A percentile compares a stretch with the other conserved stretches of the same genome.
These are phyloP conservation scores for Bombylius discolor DNA, from an alignment of 2,888 invertebrate species.

Conservation along the genomic window DNA sequence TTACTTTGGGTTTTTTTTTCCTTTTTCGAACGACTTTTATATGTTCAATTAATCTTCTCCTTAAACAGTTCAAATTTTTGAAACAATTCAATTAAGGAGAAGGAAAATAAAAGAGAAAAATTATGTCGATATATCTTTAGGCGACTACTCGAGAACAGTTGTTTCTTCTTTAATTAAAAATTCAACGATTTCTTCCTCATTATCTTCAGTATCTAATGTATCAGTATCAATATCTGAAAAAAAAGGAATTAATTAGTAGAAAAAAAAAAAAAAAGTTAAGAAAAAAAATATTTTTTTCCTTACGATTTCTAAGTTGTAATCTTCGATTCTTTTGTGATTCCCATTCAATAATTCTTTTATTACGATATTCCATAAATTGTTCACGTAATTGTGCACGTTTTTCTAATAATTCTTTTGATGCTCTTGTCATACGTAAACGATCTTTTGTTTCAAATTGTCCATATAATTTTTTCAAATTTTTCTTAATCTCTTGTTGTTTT, in stretches of 20 bases:
- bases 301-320: conserved; percentile 75
- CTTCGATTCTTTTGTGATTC: conserved; percentile 64
- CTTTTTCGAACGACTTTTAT: no score
- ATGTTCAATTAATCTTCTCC: no score
- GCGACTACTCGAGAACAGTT: conserved; percentile 56
- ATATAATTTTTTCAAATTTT: conserved; percentile 94
- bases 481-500: conserved; percentile 88
- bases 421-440: conserved; percentile 78
- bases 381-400: conserved; percentile 80
- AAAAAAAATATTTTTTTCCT: conserved; percentile 30
- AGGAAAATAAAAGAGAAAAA: no score
- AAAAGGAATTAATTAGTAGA: not conserved
- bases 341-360: conserved; percentile 62
- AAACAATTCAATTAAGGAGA: no score
- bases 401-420: conserved; percentile 89
- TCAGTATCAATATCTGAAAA: conserved; percentile 85
- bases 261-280: not conserved
- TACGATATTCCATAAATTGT: conserved; percentile 71
- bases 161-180: conserved; percentile 96
- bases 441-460: conserved; percentile 94
- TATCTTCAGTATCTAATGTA: conserved; percentile 76
- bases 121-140: not conserved
- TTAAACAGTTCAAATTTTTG: no score
- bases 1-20: no score
- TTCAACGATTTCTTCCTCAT: conserved; percentile 92